Conservation (phyloP, 2,113 vertebrate species). For the Ciconia maguari region DNA sequence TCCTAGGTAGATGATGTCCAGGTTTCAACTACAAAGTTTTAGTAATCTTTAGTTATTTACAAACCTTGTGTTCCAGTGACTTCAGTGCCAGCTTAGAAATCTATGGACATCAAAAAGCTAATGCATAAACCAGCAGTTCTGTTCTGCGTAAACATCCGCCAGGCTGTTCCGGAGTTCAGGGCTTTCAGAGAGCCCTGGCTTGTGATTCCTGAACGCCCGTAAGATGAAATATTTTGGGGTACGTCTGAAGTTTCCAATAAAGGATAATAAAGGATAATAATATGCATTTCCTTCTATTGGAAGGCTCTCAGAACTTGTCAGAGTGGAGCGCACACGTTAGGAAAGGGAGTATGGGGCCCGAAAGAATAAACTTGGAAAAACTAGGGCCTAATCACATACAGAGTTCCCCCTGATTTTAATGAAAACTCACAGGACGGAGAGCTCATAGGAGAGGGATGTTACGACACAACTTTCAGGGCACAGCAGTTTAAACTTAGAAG, state of each 20-base stretch:
- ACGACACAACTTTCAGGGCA: neutral
- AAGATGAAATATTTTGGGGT: neutral
- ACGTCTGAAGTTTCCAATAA: neutral
- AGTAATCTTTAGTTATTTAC: neutral
- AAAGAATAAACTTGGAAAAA: neutral
- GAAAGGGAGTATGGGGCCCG: neutral
- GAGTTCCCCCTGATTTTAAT: neutral
- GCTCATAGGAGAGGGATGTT: neutral
- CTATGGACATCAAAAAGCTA: neutral
- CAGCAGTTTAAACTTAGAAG: neutral
- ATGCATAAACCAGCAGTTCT: neutral
- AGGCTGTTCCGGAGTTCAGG: neutral
- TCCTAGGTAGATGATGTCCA: neutral
- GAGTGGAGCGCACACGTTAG: fast-evolving
- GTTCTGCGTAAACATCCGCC: neutral
- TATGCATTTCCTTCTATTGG: neutral
- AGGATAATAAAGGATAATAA: neutral
- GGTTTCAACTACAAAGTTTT: neutral
- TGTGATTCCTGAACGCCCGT: neutral
- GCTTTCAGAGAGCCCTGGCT: neutral
- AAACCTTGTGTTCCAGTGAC: neutral
- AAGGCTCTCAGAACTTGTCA: neutral
- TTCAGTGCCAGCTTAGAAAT: neutral
- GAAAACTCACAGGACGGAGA: neutral
- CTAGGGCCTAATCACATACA: neutral